Conservation (phyloP, 2,797 vertebrate genomes). For the Scleropages formosus region DNA sequence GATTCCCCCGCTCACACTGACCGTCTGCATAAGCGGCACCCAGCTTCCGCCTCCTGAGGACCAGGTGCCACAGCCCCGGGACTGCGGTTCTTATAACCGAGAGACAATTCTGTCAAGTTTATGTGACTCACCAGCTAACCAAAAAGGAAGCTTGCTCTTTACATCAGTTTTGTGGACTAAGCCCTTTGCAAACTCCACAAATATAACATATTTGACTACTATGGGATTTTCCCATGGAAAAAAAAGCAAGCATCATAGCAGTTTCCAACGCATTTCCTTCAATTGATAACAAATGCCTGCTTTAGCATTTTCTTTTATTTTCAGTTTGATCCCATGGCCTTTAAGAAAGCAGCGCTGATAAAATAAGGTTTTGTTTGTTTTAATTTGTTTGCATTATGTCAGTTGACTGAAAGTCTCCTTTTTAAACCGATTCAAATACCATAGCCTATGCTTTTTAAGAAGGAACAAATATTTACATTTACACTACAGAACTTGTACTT, state of each 20-base stretch:
- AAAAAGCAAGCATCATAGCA: no score
- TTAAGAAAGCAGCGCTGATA: constrained; percentile 23
- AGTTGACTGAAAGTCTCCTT: constrained; percentile 12
- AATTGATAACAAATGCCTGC: constrained; percentile 44
- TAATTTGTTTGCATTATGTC: constrained; percentile 29
- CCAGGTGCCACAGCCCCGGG: not conserved
- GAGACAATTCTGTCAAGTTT: not conserved
- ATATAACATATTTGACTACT: not conserved
- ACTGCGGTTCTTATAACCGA: not conserved
- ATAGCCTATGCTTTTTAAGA: no score
- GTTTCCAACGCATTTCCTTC: no score
- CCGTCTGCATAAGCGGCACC: no score
- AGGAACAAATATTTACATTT: no score
- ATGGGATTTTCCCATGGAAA: constrained; percentile 30
- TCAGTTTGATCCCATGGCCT: constrained; percentile 26
- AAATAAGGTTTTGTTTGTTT: constrained; percentile 33
- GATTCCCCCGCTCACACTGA: no score
- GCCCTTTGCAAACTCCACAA: no score
- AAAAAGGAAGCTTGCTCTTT: not conserved
- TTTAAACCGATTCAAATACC: not conserved
- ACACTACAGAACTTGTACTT: no score
- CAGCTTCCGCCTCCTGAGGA: not conserved
- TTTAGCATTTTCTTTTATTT: constrained; percentile 27
- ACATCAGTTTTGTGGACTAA: not conserved
- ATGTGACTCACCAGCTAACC: not conserved